Base-by-base conservation (phyloP, 2,888 invertebrate genomes). In the Hirudinaria manillensis region DNA sequence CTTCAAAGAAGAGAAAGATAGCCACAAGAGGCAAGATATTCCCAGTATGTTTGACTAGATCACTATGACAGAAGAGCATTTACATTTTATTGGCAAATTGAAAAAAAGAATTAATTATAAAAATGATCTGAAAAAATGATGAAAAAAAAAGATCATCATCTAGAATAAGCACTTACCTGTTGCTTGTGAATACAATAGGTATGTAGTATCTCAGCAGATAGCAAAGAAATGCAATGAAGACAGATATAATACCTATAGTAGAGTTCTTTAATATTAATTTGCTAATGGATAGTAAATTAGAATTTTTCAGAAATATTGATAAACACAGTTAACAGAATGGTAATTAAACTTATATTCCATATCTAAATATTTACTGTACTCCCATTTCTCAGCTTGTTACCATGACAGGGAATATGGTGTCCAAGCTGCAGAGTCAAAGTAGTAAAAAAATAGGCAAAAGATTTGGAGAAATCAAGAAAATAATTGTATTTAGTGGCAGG, bases 1-100 rank as follows among this genome's bases (percentile, higher is more conserved):
- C 80, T 72, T 80, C 80, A 19, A 80, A 74, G 2, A 80, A 72
- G 19, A 80, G 70, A 61, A 80, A 80, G 10, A 80, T 61, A 0
- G 80, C 75, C 24, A 80, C 76, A 24, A 78, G 72, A 4, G 77
- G 78, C 61, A 78, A 56, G 34, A 77, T 76, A 27, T 70, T 65
- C 7, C 76, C 80, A 13, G 80, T 79, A 74, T 76, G 78, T 19
- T 73, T 65, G 29, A 79, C 73, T 34, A 80, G 72, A 6, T 80
- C 80, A 24, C 80, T 80, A 75, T 29, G 79, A 76, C 13, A 75
- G 4, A 65, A 53, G 21, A 34, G 34, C 29, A 27, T 2, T 24
- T 61, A 61, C 24, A 61, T 29, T 68, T 68, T 32, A 68, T 10
- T n/a, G n/a, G 32, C 34, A 19, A 34, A 68, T 34, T 70, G 71